These are phyloP conservation scores for Beris chalybata DNA, from an alignment of 2,888 invertebrate genomes.

Conservation along the genomic window DNA sequence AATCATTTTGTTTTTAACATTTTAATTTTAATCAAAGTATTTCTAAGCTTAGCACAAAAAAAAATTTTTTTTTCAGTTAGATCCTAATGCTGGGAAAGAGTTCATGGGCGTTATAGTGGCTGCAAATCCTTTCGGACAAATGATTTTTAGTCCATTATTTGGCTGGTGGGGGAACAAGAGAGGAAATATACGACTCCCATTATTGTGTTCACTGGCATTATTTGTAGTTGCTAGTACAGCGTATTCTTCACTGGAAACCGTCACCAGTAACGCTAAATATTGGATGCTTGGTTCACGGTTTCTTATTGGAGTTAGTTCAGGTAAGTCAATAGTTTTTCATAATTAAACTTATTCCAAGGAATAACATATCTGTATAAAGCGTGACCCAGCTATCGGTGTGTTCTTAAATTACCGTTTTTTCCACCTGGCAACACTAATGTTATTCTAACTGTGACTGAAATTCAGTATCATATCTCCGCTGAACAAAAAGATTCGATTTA, in stretches of 20 bases:
- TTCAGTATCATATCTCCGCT: too few relatives aligned
- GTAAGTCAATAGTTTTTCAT: slow-evolving; percentile 54
- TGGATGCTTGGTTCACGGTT: slow-evolving; percentile 79
- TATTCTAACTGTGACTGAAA: too few relatives aligned
- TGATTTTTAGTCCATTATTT: slow-evolving; percentile 80
- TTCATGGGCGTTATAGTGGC: slow-evolving; percentile 83
- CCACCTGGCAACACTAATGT: too few relatives aligned
- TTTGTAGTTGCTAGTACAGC: slow-evolving; percentile 73
- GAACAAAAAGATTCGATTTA: too few relatives aligned
- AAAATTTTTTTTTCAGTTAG: slow-evolving; percentile 63
- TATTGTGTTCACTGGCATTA: slow-evolving; percentile 68
- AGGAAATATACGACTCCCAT: slow-evolving; percentile 70
- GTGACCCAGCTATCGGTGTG: too few relatives aligned
- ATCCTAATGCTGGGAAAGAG: slow-evolving; percentile 76
- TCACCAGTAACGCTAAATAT: slow-evolving; percentile 65
- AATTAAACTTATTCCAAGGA: too few relatives aligned
- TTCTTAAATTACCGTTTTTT: too few relatives aligned
- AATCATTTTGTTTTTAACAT: not conserved
- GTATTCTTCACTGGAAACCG: slow-evolving; percentile 75
- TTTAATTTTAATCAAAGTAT: too few relatives aligned
- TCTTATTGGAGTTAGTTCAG: slow-evolving; percentile 81
- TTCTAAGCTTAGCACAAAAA: not conserved
- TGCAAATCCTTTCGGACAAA: slow-evolving; percentile 84
- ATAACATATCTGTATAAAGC: too few relatives aligned
- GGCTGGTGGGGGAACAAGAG: slow-evolving; percentile 83